Percentiles rank a stretch among this genome's conserved stretches.
These are phyloP conservation scores for Strigamia maritima DNA, from an alignment of 2,888 invertebrate genomes.

Conservation along the genomic window DNA sequence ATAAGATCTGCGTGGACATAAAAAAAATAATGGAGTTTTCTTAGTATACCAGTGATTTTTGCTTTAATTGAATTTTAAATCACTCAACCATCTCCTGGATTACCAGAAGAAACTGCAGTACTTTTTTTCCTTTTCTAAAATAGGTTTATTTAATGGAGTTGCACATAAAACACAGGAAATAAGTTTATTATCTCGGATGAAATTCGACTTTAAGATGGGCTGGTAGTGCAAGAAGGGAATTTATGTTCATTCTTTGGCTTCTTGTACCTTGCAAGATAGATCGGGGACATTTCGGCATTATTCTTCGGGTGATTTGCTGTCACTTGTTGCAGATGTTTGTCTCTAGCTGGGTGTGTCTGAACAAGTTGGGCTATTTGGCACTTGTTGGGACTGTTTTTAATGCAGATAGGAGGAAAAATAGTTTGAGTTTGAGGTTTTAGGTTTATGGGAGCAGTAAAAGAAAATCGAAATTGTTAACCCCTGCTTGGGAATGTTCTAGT, in stretches of 20 bases:
- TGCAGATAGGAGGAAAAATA: background rate
- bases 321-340: conserved; percentile 16
- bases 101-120: too few species aligned
- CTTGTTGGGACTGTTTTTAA: background rate
- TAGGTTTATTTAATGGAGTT: background rate
- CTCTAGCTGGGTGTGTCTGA: background rate
- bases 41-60: too few species aligned
- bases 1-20: too few species aligned
- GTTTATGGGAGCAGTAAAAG: background rate
- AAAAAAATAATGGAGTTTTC: too few species aligned
- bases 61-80: too few species aligned
- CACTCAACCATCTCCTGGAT: too few species aligned
- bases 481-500: background rate
- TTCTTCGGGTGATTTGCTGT: background rate
- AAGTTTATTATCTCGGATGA: background rate
- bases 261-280: background rate
- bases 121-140: background rate
- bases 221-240: background rate
- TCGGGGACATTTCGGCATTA: background rate
- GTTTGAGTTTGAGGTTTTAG: background rate
- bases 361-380: conserved; percentile 16
- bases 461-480: background rate
- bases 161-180: too few species aligned
- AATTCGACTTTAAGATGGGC: background rate
- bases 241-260: background rate